phyloP scores from a whole-genome alignment of 2,113 vertebrate species.

The Jacana jacana region DNA sequence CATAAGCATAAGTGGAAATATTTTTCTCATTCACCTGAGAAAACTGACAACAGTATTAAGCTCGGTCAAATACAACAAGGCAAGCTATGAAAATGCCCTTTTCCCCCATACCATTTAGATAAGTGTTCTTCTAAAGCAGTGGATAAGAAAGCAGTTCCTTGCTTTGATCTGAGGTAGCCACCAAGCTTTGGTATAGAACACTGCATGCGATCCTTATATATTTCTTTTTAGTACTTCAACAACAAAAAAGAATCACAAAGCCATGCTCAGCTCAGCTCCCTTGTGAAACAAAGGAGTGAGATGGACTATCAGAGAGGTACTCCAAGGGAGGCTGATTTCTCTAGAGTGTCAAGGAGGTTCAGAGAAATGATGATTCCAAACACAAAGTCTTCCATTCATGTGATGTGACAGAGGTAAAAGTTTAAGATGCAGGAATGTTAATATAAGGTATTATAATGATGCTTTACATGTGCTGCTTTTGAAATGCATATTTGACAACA shows the following conservation, averaged over 20 bases:
- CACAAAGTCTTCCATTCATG: conserved; percentile 31
- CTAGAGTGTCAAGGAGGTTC: conserved; percentile 69
- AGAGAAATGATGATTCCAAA: conserved; percentile 40
- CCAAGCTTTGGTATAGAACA: not conserved
- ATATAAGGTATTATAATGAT: not conserved
- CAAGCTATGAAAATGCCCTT: conserved; percentile 10
- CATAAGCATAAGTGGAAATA: not conserved
- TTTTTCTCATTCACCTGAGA: not conserved
- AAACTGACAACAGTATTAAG: conserved; percentile 19
- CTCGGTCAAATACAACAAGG: conserved; percentile 44
- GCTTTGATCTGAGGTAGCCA: conserved; percentile 39
- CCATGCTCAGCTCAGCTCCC: conserved; percentile 32
- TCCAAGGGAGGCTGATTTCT: conserved; percentile 48
- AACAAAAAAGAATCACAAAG: conserved; percentile 51
- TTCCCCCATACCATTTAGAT: not conserved
- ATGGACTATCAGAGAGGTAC: conserved; percentile 36
- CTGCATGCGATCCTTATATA: conserved; percentile 33
- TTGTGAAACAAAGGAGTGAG: conserved; percentile 61
- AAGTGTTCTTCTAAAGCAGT: conserved; percentile 2
- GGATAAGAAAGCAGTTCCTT: conserved; percentile 40
- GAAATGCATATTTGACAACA: conserved; percentile 32
- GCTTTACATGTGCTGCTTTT: conserved; percentile 48
- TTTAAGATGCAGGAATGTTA: conserved; percentile 18
- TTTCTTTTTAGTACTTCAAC: conserved; percentile 57
- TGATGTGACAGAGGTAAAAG: conserved; percentile 47